Percentiles rank a stretch among this genome's conserved stretches.
phyloP scores from a whole-genome alignment of 1,140 invertebrate genomes.

The Drosophila virilis region DNA sequence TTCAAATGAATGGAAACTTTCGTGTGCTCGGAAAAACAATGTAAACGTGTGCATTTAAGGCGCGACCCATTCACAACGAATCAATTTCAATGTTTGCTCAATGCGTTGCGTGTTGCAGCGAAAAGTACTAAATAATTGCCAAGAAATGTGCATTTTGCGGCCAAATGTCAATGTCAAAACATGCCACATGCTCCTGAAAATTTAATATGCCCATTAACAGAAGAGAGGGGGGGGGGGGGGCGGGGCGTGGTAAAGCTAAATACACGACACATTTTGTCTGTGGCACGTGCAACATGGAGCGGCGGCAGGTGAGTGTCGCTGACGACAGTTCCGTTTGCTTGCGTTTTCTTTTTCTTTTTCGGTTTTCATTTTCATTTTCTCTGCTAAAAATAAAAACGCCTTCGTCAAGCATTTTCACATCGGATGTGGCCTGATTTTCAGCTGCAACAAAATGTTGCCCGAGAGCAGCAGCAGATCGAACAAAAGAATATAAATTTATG shows the following conservation, averaged over 20 bases:
- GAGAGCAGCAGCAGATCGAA: conserved; percentile 8
- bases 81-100: conserved; percentile 7
- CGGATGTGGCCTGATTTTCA: conserved; percentile 49
- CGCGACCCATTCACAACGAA: conserved; percentile 13
- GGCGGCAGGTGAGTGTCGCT: conserved; percentile 14
- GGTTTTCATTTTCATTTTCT: conserved; percentile 50
- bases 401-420: conserved; percentile 14
- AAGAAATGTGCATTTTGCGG: conserved; percentile 5
- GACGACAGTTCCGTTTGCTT: background rate
- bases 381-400: conserved; percentile 31
- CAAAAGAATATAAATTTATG: conserved; percentile 8
- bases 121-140: conserved; percentile 5
- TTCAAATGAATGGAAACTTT: background rate
- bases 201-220: conserved; percentile 62
- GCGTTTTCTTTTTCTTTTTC: background rate
- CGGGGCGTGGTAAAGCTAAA: conserved; percentile 1
- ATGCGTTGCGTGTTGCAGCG: conserved; percentile 10
- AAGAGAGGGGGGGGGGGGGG: conserved; percentile 13
- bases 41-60: background rate
- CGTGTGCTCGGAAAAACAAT: background rate
- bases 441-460: background rate
- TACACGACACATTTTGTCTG: conserved; percentile 29
- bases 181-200: conserved; percentile 48
- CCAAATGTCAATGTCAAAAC: conserved; percentile 45
- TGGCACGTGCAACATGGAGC: conserved; percentile 25